phyloP scores from a whole-genome alignment of 2,888 invertebrate genomes.

The Nyleta sp. region DNA sequence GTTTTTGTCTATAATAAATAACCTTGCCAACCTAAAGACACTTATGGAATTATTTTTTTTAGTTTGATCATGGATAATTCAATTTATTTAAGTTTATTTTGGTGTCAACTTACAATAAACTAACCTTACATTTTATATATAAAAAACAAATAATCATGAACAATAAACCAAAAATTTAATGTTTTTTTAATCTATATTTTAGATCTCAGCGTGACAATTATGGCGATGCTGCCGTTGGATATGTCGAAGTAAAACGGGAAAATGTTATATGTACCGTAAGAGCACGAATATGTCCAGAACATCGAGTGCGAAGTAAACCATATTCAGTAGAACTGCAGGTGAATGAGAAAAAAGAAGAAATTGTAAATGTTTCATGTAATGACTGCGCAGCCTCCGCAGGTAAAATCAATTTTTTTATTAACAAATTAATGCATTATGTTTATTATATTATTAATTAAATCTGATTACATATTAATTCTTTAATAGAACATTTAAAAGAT shows the following conservation, averaged over 20 bases:
- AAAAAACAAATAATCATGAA: no score
- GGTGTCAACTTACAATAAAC: background rate
- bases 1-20: no score
- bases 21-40: no score
- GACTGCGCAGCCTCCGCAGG: constrained; percentile 48
- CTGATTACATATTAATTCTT: no score
- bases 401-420: no score
- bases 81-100: background rate
- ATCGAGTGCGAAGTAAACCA: constrained; percentile 32
- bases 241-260: constrained; percentile 23
- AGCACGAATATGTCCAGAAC: constrained; percentile 39
- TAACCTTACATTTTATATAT: background rate
- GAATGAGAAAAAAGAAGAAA: constrained; percentile 23
- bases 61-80: background rate
- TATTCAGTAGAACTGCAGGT: constrained; percentile 22
- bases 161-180: background rate
- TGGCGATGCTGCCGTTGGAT: constrained; percentile 34
- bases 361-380: constrained; percentile 26
- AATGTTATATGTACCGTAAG: constrained; percentile 2
- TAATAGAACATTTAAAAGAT: no score
- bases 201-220: constrained; percentile 36
- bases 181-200: background rate
- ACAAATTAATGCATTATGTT: no score
- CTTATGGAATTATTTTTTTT: no score
- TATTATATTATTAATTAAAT: no score